These are phyloP conservation scores for Muntiacus muntjak DNA, from an alignment of 2,113 vertebrate species.

Conservation along the genomic window DNA sequence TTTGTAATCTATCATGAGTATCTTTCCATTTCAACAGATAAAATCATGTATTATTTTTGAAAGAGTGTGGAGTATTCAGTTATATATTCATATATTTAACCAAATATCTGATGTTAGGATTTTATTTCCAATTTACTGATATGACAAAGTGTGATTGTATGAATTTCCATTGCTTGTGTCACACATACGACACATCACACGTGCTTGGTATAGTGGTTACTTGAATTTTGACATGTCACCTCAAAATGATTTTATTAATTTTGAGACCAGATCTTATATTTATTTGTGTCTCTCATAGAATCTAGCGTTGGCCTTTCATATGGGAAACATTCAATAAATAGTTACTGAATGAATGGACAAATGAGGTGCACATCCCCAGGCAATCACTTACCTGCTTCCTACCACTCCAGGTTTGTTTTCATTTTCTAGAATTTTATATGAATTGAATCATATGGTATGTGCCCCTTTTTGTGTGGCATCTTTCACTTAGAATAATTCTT, in stretches of 20 bases:
- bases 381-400: neutral
- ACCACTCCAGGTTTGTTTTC: neutral
- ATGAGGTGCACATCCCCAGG: neutral
- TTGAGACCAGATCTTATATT: neutral
- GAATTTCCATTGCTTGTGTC: neutral
- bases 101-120: neutral
- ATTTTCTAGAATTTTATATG: constrained; percentile 13
- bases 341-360: neutral
- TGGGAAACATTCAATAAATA: neutral
- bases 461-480: neutral
- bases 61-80: neutral
- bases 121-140: neutral
- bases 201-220: neutral
- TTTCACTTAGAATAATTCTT: neutral
- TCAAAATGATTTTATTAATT: neutral
- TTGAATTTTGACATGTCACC: neutral
- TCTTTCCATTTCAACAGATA: neutral
- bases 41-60: neutral
- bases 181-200: neutral
- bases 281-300: neutral
- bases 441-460: neutral
- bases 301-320: neutral
- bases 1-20: neutral
- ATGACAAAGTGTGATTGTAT: neutral
- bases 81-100: neutral